Evolutionary conservation across 1,140 invertebrate genomes (phyloP), one percentile per base, ranked within the genome.

Genomic region (Spodoptera frugiperda): DNA sequence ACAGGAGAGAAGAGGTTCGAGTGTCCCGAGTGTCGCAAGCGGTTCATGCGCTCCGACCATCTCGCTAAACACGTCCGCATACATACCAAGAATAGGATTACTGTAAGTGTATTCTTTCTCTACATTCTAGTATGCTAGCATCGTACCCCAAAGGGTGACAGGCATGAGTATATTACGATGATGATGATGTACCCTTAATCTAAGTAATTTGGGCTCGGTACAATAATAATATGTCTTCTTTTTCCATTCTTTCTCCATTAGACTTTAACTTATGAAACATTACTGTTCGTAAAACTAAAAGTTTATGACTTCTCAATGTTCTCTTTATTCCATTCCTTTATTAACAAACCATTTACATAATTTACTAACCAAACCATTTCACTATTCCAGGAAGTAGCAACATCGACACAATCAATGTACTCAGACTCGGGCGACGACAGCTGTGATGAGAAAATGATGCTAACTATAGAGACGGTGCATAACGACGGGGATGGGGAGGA

Each of bases 1-100:
- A 97, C 97, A 0, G 98, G 98, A 1, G 98, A 99, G 89, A 99
- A 99, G 89, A 94, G 94, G 5, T 98, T 98, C 87, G 96, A 97
- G 82, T 98, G 97, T 89, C 95, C 96, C 0, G 97, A 98, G 84
- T 98, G 97, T 85, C 96, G 95, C 30, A 98, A 98, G 85, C 96
- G 97, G 76, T 98, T 98, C 86, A 98, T 98, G 97, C 94, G 98
- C 39, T 97, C 96, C 51, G 98, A 98, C 91, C 98, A 98, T 84
- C 93, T 98, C 4, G 97, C 97, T 0, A 98, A 98, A 87, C 98
- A 98, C 93, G 96, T 98, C 48, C 96, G 97, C 82, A 98, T 97
- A 17, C 98, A 98, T 91, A 95, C 96, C 49, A 97, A 97, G 89
- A 96, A 97, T 86, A 90, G 96, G 53, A 96, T 96, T 81, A 96